Evolutionary conservation across 1,140 invertebrate genomes (phyloP), one percentile per base, ranked within the genome.

Genomic region (Neodiprion pinetum): DNA sequence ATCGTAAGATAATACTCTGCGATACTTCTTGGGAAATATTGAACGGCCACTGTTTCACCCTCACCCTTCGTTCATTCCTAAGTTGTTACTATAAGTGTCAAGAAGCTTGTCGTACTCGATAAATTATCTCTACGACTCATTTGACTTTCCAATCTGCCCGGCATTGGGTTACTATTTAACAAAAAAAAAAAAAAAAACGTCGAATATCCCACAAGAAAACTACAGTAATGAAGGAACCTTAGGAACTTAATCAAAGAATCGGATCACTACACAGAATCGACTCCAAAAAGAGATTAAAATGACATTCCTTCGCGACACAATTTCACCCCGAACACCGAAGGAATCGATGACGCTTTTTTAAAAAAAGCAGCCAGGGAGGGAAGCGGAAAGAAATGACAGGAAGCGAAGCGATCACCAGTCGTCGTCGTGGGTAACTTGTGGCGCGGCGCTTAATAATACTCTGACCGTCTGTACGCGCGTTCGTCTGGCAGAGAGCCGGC

Each of bases 1-100:
- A 72, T 40, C 50, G 23, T 17, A 23, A 47, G n/a, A 70, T 68
- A 48, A 65, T 11, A 40, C 49, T 74, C 61, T 49, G 70, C 66
- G 48, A 10, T 61, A 8, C 21, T 17, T 72, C 14, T 40, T 40
- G 28, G 28, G 5, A 40, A 40, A 40, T 40, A 40, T 40, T 40
- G 28, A 40, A 40, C 28, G 28, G 0, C 1, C 28, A 40, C 28
- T 40, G 28, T 40, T 40, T 61, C 53, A 61, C 11, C n/a, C n/a
- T 61, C 53, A 12, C 53, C 11, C 11, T 14, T 61, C 11, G 11
- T 61, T 61, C n/a, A 12, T 2, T 9, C 11, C 53, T 5, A 61
- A 61, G 11, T 61, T 61, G 28, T 40, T 61, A 40, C 5, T 40
- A 40, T 40, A 40, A 3, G 28, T 40, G 28, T 40, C 28, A 40